Evolutionary conservation across 2,113 vertebrate species (phyloP), one percentile per base, ranked within the genome.

Genomic region (Recurvirostra avosetta): DNA sequence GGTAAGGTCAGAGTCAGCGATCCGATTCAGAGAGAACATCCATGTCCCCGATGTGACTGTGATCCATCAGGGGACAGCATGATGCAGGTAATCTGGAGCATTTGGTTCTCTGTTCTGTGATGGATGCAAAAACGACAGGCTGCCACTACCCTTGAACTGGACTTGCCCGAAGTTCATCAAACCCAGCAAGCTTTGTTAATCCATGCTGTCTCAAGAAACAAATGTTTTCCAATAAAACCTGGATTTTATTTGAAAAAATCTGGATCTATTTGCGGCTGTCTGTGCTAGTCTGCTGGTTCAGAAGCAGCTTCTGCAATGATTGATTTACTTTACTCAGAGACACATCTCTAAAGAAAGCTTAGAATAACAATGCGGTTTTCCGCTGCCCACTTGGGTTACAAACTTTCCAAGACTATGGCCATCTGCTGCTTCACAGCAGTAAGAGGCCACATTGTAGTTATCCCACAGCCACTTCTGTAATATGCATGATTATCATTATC

Each of bases 401-500:
- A 70, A 11, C 65, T 63, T 95, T 89, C 36, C 70, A 96, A 72
- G 56, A 27, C 88, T 67, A 3, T 4, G 45, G 21, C 76, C 68
- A 61, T 89, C 68, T 92, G 68, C 85, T 86, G 32, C 50, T 88
- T 82, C 18, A 3, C 10, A 61, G 78, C 68, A 66, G 19, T 3
- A 59, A 52, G 43, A 71, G 53, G 41, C 47, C 86, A 84, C 0
- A 0, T 12, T 2, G 3, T 30, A 92, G 38, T 45, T 82, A 88
- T 30, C 63, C 83, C 56, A 83, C 76, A 91, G 83, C 61, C 73
- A 67, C 80, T 81, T 47, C 45, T 74, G 38, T 63, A 86, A 89
- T 43, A 91, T 74, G n/a, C 38, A 55, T 52, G 50, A 96, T 89
- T 91, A 68, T 32, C 32, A 63, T 96, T 89, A 87, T 68, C 73